phyloP scores from a whole-genome alignment of 2,888 invertebrate genomes.

The Xestoiulus laeticollis region DNA sequence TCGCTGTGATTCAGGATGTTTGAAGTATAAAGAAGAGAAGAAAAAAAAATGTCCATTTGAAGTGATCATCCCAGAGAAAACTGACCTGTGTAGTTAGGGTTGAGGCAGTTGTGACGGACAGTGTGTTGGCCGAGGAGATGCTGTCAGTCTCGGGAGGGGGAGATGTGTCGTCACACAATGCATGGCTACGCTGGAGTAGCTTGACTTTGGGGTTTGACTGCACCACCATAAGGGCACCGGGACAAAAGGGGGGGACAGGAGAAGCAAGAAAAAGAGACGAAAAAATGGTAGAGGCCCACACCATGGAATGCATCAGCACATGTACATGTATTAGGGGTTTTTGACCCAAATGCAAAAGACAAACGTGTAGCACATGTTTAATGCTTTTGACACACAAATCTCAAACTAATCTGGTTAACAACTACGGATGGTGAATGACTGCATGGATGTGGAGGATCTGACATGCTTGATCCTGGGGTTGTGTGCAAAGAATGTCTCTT shows the following conservation, averaged over 20 bases:
- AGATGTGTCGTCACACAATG: slow-evolving; percentile 83
- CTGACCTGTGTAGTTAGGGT: slow-evolving; percentile 56
- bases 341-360: neutral
- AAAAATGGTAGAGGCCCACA: slow-evolving; percentile 36
- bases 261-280: slow-evolving; percentile 38
- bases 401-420: neutral
- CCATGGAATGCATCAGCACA: slow-evolving; percentile 17
- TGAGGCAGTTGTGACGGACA: slow-evolving; percentile 55
- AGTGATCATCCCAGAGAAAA: slow-evolving; percentile 35
- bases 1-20: neutral
- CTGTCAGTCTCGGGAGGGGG: slow-evolving; percentile 65
- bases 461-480: neutral
- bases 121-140: slow-evolving; percentile 55
- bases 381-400: neutral
- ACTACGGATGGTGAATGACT: neutral
- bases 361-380: neutral
- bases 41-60: slow-evolving; percentile 7
- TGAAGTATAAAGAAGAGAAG: neutral
- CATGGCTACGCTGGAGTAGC: slow-evolving; percentile 83
- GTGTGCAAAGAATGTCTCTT: neutral
- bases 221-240: neutral
- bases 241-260: slow-evolving; percentile 41
- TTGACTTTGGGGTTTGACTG: slow-evolving; percentile 59
- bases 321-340: neutral
- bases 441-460: neutral